These are phyloP conservation scores for Cyprinus carpio DNA, from an alignment of 2,113 vertebrate species.

Conservation along the genomic window DNA sequence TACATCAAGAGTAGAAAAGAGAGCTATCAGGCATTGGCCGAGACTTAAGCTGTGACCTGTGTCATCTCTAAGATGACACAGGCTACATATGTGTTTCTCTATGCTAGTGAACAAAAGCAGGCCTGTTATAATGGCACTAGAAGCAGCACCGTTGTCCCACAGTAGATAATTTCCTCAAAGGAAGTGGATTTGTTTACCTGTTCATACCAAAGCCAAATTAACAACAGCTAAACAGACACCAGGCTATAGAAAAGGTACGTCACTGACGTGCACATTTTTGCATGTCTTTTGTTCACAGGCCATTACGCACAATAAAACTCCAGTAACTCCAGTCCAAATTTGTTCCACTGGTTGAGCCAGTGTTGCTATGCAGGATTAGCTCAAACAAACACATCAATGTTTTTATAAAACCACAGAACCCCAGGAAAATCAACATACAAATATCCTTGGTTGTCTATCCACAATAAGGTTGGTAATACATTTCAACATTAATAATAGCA, in stretches of 20 bases:
- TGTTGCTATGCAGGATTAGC: not conserved
- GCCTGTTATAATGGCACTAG: not conserved
- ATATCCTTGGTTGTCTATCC: not conserved
- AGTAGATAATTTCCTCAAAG: slow-evolving; percentile 24
- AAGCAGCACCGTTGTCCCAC: not conserved
- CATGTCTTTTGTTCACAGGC: slow-evolving; percentile 6
- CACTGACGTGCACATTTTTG: not conserved
- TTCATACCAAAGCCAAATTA: not conserved
- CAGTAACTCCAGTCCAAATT: not conserved
- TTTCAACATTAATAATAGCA: not conserved
- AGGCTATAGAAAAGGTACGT: not conserved
- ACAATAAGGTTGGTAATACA: not conserved
- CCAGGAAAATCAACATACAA: not conserved
- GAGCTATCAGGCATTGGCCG: slow-evolving; percentile 40
- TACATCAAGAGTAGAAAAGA: slow-evolving; percentile 52
- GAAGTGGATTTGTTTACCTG: slow-evolving; percentile 32
- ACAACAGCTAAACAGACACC: not conserved
- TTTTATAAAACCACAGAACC: not conserved
- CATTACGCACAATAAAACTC: slow-evolving; percentile 14
- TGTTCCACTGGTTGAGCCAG: not conserved
- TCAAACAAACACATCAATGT: not conserved
- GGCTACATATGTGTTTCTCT: not conserved
- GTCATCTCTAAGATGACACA: slow-evolving; percentile 14
- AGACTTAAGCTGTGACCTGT: slow-evolving; percentile 35
- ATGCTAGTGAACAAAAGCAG: not conserved